Evolutionary conservation across 2,797 vertebrate species (phyloP).

Genomic region (Dipus sagitta): DNA sequence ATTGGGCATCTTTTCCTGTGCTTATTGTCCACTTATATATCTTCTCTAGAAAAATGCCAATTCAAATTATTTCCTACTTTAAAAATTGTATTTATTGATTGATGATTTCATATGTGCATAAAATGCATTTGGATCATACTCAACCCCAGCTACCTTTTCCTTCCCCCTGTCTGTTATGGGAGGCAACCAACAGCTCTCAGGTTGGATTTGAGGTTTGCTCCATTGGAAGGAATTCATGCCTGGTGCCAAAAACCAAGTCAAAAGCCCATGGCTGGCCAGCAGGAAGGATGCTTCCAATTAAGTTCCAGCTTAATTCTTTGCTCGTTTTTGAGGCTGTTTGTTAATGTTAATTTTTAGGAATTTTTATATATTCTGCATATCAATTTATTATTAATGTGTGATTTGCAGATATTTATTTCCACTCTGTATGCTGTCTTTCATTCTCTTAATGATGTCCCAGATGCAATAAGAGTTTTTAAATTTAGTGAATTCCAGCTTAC

Average conservation of each 20-base stretch:
- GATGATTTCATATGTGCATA: no score
- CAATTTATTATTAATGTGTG: neutral
- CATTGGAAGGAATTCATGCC: no score
- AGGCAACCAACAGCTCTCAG: no score
- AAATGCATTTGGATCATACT: no score
- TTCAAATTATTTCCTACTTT: neutral
- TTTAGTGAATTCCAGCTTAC: neutral
- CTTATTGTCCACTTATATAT: neutral
- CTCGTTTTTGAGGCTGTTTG: neutral
- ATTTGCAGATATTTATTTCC: neutral
- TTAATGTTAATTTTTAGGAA: neutral
- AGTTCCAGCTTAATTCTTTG: neutral
- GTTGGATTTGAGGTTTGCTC: no score
- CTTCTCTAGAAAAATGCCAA: neutral
- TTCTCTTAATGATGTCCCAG: neutral
- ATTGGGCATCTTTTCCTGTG: neutral
- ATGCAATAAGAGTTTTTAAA: neutral
- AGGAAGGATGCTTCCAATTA: no score
- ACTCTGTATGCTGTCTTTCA: neutral
- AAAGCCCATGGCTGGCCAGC: no score
- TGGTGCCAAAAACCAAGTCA: no score
- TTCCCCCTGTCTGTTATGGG: no score
- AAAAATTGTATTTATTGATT: no score
- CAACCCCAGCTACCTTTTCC: no score
- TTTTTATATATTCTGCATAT: neutral